Evolutionary conservation across 2,113 vertebrate species (phyloP).

Genomic region (Sakesphorus luctuosus): DNA sequence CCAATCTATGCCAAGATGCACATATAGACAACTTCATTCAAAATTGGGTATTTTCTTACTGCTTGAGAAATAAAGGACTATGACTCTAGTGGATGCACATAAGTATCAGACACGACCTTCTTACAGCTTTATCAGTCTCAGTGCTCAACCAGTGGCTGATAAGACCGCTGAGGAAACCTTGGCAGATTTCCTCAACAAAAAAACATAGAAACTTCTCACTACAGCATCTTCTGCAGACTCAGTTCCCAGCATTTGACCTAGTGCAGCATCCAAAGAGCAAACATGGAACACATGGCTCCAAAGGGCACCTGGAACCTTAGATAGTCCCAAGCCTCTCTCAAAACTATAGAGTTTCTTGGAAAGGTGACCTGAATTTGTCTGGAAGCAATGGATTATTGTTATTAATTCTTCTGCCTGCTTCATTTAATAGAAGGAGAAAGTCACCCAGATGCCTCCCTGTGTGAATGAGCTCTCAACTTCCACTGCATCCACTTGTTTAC

Average conservation of each 20-base stretch:
- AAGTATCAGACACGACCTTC: not conserved
- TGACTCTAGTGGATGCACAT: not conserved
- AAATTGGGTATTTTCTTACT: not conserved
- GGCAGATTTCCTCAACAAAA: not conserved
- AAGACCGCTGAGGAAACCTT: not conserved
- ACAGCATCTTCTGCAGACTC: not conserved
- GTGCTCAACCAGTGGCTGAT: not conserved
- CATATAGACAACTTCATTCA: rapidly evolving
- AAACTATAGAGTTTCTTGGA: not conserved
- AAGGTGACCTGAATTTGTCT: not conserved
- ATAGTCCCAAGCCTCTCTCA: not conserved
- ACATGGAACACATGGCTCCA: not conserved
- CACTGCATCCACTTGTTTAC: not conserved
- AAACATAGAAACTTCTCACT: not conserved
- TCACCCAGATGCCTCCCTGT: not conserved
- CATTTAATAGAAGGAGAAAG: not conserved
- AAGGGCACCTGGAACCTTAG: not conserved
- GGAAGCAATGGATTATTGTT: not conserved
- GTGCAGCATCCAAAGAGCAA: not conserved
- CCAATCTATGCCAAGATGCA: not conserved
- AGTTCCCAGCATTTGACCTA: not conserved
- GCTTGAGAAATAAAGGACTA: not conserved
- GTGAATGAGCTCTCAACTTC: not conserved
- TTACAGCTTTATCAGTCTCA: not conserved
- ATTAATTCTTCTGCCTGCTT: not conserved